Conservation (phyloP, 2,113 vertebrate species). For the Dendropsophus ebraccatus region DNA sequence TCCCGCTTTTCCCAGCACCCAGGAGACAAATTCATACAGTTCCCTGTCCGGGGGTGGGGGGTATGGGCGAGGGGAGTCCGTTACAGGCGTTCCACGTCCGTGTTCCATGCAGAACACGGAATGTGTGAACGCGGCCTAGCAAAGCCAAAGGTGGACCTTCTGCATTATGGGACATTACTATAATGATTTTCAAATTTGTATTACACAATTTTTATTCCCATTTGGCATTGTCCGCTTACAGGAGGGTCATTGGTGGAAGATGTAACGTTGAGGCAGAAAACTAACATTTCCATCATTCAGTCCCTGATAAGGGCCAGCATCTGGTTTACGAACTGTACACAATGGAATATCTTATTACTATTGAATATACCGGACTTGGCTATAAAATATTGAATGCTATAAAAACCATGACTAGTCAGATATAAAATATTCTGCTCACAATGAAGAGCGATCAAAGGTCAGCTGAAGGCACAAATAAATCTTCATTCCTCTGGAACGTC, state of each 20-base stretch:
- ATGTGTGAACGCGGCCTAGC: too few species aligned
- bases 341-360: background rate
- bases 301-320: background rate
- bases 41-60: too few species aligned
- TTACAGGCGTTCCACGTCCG: too few species aligned
- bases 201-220: background rate
- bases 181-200: too few species aligned
- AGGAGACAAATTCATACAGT: too few species aligned
- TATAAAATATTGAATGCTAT: constrained; percentile 2
- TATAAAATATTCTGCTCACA: constrained; percentile 31
- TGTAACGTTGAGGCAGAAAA: background rate
- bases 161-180: background rate
- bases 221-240: background rate
- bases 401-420: constrained; percentile 19
- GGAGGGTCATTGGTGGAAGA: background rate
- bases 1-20: too few species aligned
- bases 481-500: constrained; percentile 21
- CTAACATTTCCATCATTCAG: background rate
- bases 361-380: background rate
- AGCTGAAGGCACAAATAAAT: constrained; percentile 27
- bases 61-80: too few species aligned
- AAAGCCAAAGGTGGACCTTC: too few species aligned
- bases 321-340: too few species aligned
- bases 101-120: too few species aligned
- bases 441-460: constrained; percentile 42